Conservation (phyloP, 2,797 vertebrate species). For the Hyperoplus lanceolatus region DNA sequence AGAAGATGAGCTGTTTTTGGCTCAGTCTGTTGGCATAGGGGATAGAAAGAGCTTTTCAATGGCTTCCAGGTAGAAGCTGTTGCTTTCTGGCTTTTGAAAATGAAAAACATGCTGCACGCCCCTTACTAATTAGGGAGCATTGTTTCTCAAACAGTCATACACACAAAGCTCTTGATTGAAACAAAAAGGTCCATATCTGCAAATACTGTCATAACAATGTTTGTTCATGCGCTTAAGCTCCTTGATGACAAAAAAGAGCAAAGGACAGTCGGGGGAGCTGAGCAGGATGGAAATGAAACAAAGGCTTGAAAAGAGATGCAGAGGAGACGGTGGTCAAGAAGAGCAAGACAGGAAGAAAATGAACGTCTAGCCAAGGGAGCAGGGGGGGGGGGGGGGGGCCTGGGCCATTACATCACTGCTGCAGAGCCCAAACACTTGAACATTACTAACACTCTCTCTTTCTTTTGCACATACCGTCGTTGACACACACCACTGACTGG, state of each 20-base stretch:
- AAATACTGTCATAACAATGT: neutral
- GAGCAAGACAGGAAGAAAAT: neutral
- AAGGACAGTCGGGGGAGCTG: neutral
- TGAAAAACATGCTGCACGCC: neutral
- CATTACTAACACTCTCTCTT: conserved; percentile 18
- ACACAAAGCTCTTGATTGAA: neutral
- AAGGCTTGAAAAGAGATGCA: conserved; percentile 31
- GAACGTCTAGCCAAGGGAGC: conserved; percentile 42
- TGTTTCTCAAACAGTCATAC: neutral
- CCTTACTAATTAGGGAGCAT: neutral
- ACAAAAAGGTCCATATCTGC: neutral
- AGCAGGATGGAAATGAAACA: conserved; percentile 19
- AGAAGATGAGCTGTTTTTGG: neutral
- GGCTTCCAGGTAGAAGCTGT: conserved; percentile 7
- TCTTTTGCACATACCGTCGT: neutral
- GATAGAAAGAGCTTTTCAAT: neutral
- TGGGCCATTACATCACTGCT: conserved; percentile 78
- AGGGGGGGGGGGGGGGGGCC: conserved; percentile 50
- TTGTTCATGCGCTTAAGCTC: conserved; percentile 11
- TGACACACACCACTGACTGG: neutral
- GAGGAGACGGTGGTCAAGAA: conserved; percentile 36
- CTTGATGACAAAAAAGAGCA: conserved; percentile 11
- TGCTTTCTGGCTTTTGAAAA: conserved; percentile 7
- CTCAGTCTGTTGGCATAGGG: neutral
- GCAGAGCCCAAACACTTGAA: conserved; percentile 70